Percentiles rank a stretch among this genome's conserved stretches.
Conservation (phyloP, 2,888 invertebrate species). For the Drosophila pseudotakahashii region DNA sequence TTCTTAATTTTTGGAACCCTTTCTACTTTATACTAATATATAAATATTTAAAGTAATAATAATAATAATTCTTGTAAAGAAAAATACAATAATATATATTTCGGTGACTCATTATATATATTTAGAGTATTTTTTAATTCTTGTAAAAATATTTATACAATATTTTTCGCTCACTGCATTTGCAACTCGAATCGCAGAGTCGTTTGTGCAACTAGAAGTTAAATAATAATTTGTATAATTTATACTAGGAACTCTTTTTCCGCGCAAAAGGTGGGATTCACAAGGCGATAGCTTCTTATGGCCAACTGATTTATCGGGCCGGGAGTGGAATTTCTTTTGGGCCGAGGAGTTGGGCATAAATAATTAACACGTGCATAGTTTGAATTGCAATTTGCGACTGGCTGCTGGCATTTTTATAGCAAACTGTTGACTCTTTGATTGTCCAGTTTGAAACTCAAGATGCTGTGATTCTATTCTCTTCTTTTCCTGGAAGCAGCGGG, state of each 20-base stretch:
- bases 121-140: background rate
- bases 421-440: conserved; percentile 49
- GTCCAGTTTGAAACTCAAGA: conserved; percentile 37
- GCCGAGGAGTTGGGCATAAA: conserved; percentile 45
- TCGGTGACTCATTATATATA: too few species aligned
- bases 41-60: too few species aligned
- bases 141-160: background rate
- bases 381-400: conserved; percentile 43
- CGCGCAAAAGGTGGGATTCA: conserved; percentile 47
- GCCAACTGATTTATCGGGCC: conserved; percentile 44
- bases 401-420: conserved; percentile 44
- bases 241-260: conserved; percentile 53
- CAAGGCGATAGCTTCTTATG: conserved; percentile 55
- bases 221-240: conserved; percentile 79
- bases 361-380: conserved; percentile 71
- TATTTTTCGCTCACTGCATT: background rate
- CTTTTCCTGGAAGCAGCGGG: conserved; percentile 5
- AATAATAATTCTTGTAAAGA: too few species aligned
- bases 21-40: too few species aligned
- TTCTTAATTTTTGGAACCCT: too few species aligned
- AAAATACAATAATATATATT: too few species aligned
- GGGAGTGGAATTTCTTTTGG: conserved; percentile 27
- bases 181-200: conserved; percentile 4
- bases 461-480: conserved; percentile 23
- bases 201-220: conserved; percentile 32